Percentiles rank a stretch among this genome's conserved stretches.
Evolutionary conservation across 2,113 vertebrate species (phyloP).

Genomic region (Sapayoa aenigma): DNA sequence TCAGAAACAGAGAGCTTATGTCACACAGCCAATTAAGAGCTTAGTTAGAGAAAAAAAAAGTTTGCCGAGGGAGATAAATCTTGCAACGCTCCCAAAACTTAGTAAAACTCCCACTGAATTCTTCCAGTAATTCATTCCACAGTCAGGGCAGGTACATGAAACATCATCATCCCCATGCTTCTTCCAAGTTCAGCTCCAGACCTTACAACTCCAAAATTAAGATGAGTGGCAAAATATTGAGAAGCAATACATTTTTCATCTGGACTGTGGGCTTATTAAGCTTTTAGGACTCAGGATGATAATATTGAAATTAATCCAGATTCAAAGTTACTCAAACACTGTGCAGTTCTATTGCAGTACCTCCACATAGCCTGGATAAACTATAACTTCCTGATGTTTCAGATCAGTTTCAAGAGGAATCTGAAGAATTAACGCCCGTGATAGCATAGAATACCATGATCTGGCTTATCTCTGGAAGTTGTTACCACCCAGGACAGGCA

Average conservation of each 20-base stretch:
- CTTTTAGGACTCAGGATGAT: background rate
- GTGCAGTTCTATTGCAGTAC: background rate
- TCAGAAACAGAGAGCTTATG: background rate
- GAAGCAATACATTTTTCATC: background rate
- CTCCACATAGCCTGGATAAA: background rate
- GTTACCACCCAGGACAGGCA: background rate
- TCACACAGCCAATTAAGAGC: background rate
- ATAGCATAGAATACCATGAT: background rate
- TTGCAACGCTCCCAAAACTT: background rate
- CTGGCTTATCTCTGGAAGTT: background rate
- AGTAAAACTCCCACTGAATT: background rate
- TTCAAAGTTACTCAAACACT: background rate
- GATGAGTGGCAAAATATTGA: background rate
- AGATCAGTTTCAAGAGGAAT: background rate
- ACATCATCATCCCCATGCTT: background rate
- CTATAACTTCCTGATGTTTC: background rate
- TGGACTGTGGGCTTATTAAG: background rate
- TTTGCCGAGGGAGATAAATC: constrained; percentile 23
- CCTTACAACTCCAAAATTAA: background rate
- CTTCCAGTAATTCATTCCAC: background rate
- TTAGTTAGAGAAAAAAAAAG: background rate
- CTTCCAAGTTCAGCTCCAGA: background rate
- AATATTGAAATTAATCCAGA: background rate
- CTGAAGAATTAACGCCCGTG: background rate
- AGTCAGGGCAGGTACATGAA: background rate